Percentiles rank a stretch among this genome's conserved stretches.
Evolutionary conservation across 1,140 invertebrate species (phyloP).

Genomic region (Trichonephila inaurata): DNA sequence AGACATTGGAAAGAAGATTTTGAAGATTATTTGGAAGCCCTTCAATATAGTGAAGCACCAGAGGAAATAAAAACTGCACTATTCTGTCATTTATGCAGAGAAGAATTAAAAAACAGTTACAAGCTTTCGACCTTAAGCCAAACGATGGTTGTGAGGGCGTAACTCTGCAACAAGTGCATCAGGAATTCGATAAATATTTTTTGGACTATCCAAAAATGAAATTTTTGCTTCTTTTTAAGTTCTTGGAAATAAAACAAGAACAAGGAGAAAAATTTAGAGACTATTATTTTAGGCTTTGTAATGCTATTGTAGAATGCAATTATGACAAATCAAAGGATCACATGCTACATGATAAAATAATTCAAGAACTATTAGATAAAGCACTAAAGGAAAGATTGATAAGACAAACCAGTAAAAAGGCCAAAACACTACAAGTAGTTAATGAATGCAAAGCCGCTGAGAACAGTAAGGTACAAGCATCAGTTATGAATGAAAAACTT

Average conservation of each 20-base stretch:
- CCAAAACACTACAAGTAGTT: background rate
- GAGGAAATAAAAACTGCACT: slow-evolving; percentile 38
- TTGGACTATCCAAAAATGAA: slow-evolving; percentile 46
- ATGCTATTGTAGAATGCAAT: no score
- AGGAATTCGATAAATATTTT: slow-evolving; percentile 28
- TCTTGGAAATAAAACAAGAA: slow-evolving; percentile 18
- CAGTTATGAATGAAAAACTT: slow-evolving; percentile 8
- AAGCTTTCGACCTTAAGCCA: no score
- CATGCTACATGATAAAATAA: background rate
- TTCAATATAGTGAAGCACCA: background rate
- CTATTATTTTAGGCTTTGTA: no score
- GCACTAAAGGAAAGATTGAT: slow-evolving; percentile 20
- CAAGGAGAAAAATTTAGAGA: background rate
- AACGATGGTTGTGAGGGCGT: background rate
- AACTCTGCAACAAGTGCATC: slow-evolving; percentile 26
- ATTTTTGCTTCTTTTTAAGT: slow-evolving; percentile 39
- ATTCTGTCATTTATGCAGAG: slow-evolving; percentile 60
- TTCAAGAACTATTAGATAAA: background rate
- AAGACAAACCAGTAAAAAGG: background rate
- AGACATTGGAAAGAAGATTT: slow-evolving; percentile 64
- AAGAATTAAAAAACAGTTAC: slow-evolving; percentile 29
- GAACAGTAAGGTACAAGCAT: slow-evolving; percentile 5
- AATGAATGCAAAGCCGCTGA: background rate
- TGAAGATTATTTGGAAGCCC: slow-evolving; percentile 22
- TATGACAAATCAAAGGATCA: background rate